Evolutionary conservation across 1,140 invertebrate genomes (phyloP).

Genomic region (Ylistrum balloti): DNA sequence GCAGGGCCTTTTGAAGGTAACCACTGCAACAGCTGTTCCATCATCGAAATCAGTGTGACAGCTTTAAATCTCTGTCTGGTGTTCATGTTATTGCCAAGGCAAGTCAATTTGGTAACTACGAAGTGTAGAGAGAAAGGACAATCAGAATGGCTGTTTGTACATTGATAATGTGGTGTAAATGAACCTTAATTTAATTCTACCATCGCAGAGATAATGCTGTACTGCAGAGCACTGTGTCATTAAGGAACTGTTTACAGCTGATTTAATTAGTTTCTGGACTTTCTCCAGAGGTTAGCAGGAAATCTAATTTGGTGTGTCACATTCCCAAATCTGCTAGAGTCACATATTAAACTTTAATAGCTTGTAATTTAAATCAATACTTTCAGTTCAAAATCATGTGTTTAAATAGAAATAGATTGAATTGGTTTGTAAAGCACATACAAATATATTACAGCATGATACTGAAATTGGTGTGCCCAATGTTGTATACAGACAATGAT

Average conservation of each 20-base stretch:
- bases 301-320: constrained; percentile 17
- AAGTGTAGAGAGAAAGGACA: not conserved
- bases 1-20: not conserved
- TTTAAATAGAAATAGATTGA: not conserved
- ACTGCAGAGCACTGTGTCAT: not conserved
- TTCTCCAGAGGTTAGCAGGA: not conserved
- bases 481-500: no score
- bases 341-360: constrained; percentile 1
- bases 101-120: not conserved
- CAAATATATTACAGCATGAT: no score
- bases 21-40: not conserved
- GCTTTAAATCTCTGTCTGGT: not conserved
- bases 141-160: not conserved
- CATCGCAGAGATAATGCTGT: not conserved
- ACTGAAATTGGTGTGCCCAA: no score
- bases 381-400: not conserved
- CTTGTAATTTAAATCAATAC: not conserved
- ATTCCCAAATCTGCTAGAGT: not conserved
- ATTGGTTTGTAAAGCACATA: no score
- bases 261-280: not conserved
- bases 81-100: not conserved
- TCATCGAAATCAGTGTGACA: not conserved
- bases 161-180: not conserved
- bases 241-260: not conserved
- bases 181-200: not conserved